Evolutionary conservation across 2,113 vertebrate genomes (phyloP), one percentile per base, ranked within the genome.

Genomic region (Onychostoma macrolepis): DNA sequence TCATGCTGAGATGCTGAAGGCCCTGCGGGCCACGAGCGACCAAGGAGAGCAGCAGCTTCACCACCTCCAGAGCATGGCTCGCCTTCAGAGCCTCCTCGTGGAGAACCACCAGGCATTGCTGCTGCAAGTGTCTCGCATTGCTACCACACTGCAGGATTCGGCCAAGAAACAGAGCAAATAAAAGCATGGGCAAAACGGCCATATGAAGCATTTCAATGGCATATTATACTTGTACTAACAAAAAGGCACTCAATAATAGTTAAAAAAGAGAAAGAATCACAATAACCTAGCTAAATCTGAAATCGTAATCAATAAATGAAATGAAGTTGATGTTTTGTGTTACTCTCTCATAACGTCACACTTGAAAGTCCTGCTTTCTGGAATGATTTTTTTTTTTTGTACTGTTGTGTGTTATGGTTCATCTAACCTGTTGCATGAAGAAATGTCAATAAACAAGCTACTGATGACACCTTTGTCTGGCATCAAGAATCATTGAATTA

Each of bases 61-160:
- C 38, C 83, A 94, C 4, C 86, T 94, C 28, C 90, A 93, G 89
- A 94, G 88, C 9, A 17, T 93, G 88, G 92, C 93, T 36, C 91
- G 92, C 4, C 93, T 94, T n/a, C 94, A 94, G 92, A 93, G 91
- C 65, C 92, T 95, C 4, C 89, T 94, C 28, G 91, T 95, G n/a
- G 94, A 95, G 86, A 95, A 94, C 87, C 92, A 95, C 38, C 94
- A 94, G 90, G 95, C 91, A 6, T 71, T 91, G 33, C 86, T 92
- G 36, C 87, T 89, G 61, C 91, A 92, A 79, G 87, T 88, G 9
- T 91, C 88, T 4, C 83, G 86, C 33, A 87, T 91, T 6, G 24
- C 72, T n/a, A 69, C 82, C 45, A 13, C 67, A 30, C 33, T 92
- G 36, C 90, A 91, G 63, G 90, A 91, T 0, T 24, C 43, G 7